These are phyloP conservation scores for Spilarctia lutea DNA, from an alignment of 2,888 invertebrate species.

Conservation along the genomic window DNA sequence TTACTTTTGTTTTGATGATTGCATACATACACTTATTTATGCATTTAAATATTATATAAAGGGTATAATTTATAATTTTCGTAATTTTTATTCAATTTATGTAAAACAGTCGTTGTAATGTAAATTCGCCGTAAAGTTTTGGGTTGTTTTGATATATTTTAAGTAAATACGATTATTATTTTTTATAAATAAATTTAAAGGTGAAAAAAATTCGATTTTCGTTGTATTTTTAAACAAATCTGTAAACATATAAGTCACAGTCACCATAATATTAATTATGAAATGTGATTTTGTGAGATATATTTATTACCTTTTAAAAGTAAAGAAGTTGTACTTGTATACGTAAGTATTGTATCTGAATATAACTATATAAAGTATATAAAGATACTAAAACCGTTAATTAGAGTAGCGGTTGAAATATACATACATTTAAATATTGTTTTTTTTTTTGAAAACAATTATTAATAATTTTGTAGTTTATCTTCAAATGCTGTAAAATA, in stretches of 20 bases:
- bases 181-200: slow-evolving; percentile 25
- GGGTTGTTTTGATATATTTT: slow-evolving; percentile 27
- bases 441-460: neutral
- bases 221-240: slow-evolving; percentile 42
- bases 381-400: neutral
- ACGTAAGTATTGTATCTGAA: neutral
- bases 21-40: slow-evolving; percentile 10
- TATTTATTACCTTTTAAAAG: neutral
- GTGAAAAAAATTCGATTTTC: slow-evolving; percentile 32
- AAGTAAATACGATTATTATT: slow-evolving; percentile 24
- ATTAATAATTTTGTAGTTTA: neutral
- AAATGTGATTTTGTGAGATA: neutral
- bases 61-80: slow-evolving; percentile 12
- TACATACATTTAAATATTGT: neutral
- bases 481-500: neutral
- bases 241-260: neutral
- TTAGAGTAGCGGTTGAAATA: neutral
- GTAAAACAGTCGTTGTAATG: slow-evolving; percentile 53
- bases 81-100: slow-evolving; percentile 19
- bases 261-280: neutral
- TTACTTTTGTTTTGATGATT: neutral
- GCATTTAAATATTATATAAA: slow-evolving; percentile 19
- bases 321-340: neutral
- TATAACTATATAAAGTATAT: neutral
- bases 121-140: slow-evolving; percentile 52